A percentile compares a stretch with the other conserved stretches of the same genome.
Evolutionary conservation across 2,113 vertebrate species (phyloP).

Genomic region (Psephotus haematonotus): DNA sequence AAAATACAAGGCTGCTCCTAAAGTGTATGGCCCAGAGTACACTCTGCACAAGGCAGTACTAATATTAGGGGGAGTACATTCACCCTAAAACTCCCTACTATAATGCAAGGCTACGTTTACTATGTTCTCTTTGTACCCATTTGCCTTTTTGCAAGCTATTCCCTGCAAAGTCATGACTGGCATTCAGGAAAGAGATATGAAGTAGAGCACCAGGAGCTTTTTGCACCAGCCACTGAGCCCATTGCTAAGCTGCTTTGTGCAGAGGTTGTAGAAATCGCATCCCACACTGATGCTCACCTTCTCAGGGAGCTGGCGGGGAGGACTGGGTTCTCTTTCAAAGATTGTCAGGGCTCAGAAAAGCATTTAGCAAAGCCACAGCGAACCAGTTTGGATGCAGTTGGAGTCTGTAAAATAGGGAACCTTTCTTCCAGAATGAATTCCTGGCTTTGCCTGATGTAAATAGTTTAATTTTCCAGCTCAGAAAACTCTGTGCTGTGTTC

Average conservation of each 20-base stretch:
- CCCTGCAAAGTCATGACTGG: background rate
- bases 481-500: background rate
- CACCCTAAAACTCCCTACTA: background rate
- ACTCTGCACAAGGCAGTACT: background rate
- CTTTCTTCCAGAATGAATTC: slow-evolving; percentile 44
- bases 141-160: background rate
- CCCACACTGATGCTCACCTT: background rate
- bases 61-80: background rate
- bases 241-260: slow-evolving; percentile 50
- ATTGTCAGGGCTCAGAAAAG: slow-evolving; percentile 6
- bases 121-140: background rate
- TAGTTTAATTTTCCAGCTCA: slow-evolving; percentile 57
- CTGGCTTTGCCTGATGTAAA: background rate
- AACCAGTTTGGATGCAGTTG: slow-evolving; percentile 4
- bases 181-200: background rate
- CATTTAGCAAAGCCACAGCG: slow-evolving; percentile 19
- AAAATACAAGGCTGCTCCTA: background rate
- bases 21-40: background rate
- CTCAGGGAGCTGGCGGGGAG: background rate
- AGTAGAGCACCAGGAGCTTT: background rate
- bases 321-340: slow-evolving; percentile 7
- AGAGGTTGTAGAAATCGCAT: slow-evolving; percentile 10
- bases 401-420: background rate
- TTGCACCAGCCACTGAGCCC: background rate
- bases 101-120: background rate